These are phyloP conservation scores for Eretmocerus hayati DNA, from an alignment of 2,888 invertebrate species.

Conservation along the genomic window DNA sequence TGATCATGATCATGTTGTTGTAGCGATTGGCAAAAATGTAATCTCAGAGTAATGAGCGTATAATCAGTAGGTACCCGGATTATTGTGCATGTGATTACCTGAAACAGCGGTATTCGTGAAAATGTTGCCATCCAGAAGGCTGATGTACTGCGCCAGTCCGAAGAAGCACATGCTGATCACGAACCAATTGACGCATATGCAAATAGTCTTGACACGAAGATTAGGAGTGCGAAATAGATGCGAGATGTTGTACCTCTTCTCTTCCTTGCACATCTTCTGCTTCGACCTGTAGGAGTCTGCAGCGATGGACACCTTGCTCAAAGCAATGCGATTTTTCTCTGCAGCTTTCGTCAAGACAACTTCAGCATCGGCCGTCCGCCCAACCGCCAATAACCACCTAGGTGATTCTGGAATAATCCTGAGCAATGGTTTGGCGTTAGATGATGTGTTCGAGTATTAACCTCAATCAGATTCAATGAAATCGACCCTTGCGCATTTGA, in stretches of 20 bases:
- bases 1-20: no score
- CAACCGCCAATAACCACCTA: constrained; percentile 48
- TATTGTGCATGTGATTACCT: constrained; percentile 46
- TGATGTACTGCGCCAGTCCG: constrained; percentile 52
- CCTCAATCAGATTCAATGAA: no score
- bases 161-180: constrained; percentile 54
- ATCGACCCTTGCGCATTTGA: no score
- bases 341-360: constrained; percentile 44
- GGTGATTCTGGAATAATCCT: constrained; percentile 52
- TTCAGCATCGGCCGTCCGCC: constrained; percentile 42
- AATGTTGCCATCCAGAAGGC: constrained; percentile 49
- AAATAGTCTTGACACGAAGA: constrained; percentile 43
- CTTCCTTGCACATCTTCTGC: constrained; percentile 30
- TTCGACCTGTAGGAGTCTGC: constrained; percentile 31
- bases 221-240: constrained; percentile 44
- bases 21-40: no score
- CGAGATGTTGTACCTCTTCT: constrained; percentile 42
- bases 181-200: constrained; percentile 49
- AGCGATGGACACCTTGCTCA: constrained; percentile 36
- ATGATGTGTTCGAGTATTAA: no score
- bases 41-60: no score
- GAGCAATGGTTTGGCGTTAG: no score
- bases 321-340: constrained; percentile 41
- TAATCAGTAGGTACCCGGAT: no score
- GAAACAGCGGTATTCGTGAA: constrained; percentile 53